These are phyloP conservation scores for Lasioglossum calceatum DNA, from an alignment of 2,888 invertebrate genomes.

Conservation along the genomic window DNA sequence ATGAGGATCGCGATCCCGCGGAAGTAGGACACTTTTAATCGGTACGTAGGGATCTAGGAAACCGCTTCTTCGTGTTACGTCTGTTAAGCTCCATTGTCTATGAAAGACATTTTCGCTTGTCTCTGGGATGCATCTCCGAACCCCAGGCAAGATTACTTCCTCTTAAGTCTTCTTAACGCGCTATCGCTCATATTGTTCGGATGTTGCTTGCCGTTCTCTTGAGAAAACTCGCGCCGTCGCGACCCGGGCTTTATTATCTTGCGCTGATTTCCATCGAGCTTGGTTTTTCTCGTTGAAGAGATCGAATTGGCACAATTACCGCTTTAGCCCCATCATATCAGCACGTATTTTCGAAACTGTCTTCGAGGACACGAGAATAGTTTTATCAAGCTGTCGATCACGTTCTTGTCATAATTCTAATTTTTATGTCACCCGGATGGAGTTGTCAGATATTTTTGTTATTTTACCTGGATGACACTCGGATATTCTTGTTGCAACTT, in stretches of 20 bases:
- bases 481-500: too few species aligned
- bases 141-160: slow-evolving; percentile 43
- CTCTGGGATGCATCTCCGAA: slow-evolving; percentile 33
- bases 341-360: neutral
- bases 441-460: neutral
- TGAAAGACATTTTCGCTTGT: slow-evolving; percentile 54
- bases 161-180: slow-evolving; percentile 20
- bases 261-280: neutral
- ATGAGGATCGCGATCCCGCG: slow-evolving; percentile 54
- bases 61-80: slow-evolving; percentile 58
- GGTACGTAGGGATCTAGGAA: slow-evolving; percentile 61
- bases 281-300: neutral
- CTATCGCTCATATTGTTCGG: slow-evolving; percentile 24
- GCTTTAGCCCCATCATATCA: too few species aligned
- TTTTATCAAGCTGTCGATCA: too few species aligned
- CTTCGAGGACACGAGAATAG: neutral
- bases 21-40: slow-evolving; percentile 70
- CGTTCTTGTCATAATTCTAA: neutral
- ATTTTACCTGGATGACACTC: too few species aligned
- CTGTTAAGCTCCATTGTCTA: slow-evolving; percentile 59
- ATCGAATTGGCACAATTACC: neutral
- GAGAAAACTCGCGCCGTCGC: neutral
- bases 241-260: neutral
- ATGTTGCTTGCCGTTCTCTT: slow-evolving; percentile 7
- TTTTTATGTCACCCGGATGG: neutral